Evolutionary conservation across 64 coral and sea anemone species (phyloP).

Genomic region (Montipora capricornis): DNA sequence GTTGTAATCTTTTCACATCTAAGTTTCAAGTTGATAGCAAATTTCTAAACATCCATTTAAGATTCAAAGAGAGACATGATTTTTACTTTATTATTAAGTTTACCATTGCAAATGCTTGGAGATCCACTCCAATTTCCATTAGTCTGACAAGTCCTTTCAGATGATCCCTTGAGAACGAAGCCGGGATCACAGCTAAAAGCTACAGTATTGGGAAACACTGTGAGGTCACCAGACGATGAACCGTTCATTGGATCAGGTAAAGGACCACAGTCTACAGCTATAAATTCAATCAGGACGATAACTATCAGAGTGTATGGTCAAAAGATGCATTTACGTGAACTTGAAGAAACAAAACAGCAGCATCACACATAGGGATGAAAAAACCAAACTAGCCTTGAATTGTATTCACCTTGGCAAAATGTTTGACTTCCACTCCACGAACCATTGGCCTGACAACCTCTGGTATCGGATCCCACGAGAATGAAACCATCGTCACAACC

Average conservation of each 20-base stretch:
- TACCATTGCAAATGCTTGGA: background rate
- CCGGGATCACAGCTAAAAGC: background rate
- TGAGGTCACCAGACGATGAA: background rate
- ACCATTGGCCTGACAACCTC: constrained; percentile 40
- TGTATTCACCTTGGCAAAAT: constrained; percentile 29
- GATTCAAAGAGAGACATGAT: too few species aligned
- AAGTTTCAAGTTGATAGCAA: too few species aligned
- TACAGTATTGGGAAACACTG: constrained; percentile 7
- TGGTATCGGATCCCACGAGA: background rate
- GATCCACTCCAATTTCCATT: background rate
- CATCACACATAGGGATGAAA: background rate
- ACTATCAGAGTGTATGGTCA: too few species aligned
- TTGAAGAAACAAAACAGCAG: too few species aligned
- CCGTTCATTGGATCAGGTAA: background rate
- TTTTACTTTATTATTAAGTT: background rate
- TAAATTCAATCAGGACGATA: too few species aligned
- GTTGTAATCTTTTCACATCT: too few species aligned
- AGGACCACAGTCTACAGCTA: constrained; percentile 19
- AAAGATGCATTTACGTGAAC: too few species aligned
- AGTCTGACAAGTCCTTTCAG: background rate
- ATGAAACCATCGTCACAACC: constrained; percentile 63
- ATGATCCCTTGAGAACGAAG: constrained; percentile 11
- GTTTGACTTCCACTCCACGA: constrained; percentile 30
- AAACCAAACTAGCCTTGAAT: background rate
- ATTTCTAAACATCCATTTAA: too few species aligned